Conservation (phyloP, 2,797 vertebrate species). For the Alosa sapidissima region DNA sequence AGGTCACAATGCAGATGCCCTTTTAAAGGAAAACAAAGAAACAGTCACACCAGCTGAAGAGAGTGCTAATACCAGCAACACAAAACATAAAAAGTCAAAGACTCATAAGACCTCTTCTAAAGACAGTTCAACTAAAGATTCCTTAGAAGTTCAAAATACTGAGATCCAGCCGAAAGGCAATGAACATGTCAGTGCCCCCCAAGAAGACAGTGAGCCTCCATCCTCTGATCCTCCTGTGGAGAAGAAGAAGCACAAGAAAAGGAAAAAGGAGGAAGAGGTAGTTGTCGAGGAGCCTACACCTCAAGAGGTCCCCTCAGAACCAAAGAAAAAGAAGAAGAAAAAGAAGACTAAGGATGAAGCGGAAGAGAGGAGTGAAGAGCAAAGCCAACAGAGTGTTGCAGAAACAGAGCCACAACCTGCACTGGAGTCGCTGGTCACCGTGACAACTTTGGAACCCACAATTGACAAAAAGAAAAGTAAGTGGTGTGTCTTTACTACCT, state of each 20-base stretch:
- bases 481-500: conserved; percentile 29
- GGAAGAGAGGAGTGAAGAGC: background rate
- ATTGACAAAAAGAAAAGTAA: conserved; percentile 66
- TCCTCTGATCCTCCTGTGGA: background rate
- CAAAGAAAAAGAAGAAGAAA: conserved; percentile 51
- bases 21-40: background rate
- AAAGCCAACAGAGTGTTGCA: conserved; percentile 25
- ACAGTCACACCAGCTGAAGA: background rate
- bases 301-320: conserved; percentile 46
- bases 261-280: conserved; percentile 30
- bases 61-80: background rate
- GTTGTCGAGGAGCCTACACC: conserved; percentile 15
- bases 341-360: conserved; percentile 32
- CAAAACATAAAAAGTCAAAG: background rate
- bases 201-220: background rate
- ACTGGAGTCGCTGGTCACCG: conserved; percentile 8
- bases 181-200: background rate
- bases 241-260: conserved; percentile 43
- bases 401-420: conserved; percentile 16
- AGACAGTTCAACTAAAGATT: background rate
- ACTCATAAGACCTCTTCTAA: background rate
- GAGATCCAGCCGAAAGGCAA: background rate
- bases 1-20: background rate
- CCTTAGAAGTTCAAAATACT: conserved; percentile 13
- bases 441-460: conserved; percentile 20